Evolutionary conservation across 1,140 invertebrate genomes (phyloP).

Genomic region (Samia ricini): DNA sequence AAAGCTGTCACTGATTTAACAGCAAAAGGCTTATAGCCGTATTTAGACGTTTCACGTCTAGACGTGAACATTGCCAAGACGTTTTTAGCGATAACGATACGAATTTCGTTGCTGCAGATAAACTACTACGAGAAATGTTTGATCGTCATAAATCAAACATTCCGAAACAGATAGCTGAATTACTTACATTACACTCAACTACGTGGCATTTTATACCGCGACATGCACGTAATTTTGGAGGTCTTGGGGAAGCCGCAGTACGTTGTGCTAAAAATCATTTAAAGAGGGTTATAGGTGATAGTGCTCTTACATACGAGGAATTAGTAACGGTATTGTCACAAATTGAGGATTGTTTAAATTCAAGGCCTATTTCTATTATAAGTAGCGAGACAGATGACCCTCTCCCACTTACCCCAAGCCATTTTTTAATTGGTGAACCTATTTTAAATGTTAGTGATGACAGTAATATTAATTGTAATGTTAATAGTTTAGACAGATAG

Average conservation of each 20-base stretch:
- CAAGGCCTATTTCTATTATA: neutral
- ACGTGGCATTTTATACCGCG: slow-evolving; percentile 5
- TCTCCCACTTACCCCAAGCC: neutral
- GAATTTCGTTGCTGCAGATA: neutral
- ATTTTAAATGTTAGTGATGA: neutral
- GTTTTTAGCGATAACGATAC: neutral
- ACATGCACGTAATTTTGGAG: neutral
- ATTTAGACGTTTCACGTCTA: neutral
- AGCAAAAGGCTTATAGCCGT: neutral
- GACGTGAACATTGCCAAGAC: neutral
- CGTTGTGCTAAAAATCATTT: neutral
- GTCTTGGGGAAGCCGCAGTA: neutral
- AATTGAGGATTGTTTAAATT: neutral
- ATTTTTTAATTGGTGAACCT: slow-evolving; percentile 4
- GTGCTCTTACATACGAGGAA: neutral
- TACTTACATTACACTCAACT: neutral
- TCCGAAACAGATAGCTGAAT: neutral
- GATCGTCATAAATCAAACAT: neutral
- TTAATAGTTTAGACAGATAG: neutral
- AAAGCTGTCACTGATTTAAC: slow-evolving; percentile 6
- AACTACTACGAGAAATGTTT: neutral
- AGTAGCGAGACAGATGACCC: neutral
- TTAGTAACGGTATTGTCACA: neutral
- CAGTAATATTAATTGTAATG: neutral
- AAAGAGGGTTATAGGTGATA: neutral